Evolutionary conservation across 2,888 invertebrate genomes (phyloP).

Genomic region (Dendrolimus pini): DNA sequence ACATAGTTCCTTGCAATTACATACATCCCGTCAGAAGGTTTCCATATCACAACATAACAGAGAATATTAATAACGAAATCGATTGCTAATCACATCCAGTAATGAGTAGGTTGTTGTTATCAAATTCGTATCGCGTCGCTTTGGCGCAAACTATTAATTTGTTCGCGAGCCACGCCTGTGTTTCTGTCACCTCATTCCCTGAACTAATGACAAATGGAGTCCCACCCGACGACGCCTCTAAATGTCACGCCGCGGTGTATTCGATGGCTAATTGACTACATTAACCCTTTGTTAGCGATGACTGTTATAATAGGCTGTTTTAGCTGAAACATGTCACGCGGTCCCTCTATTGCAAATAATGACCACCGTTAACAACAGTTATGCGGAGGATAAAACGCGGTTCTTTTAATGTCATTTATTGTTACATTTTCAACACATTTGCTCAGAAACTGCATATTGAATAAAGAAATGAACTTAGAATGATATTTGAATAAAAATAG

Average conservation of each 20-base stretch:
- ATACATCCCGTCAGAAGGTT: too few relatives aligned
- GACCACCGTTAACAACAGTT: background rate
- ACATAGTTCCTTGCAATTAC: too few relatives aligned
- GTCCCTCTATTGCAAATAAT: background rate
- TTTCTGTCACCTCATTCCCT: conserved; percentile 67
- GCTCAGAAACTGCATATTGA: too few relatives aligned
- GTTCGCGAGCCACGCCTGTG: conserved; percentile 57
- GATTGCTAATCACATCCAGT: background rate
- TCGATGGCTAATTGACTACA: conserved; percentile 67
- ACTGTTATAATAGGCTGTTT: conserved; percentile 45
- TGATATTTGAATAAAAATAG: too few relatives aligned
- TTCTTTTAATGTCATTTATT: background rate
- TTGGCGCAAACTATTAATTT: conserved; percentile 47
- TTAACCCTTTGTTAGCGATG: conserved; percentile 57
- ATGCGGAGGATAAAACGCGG: background rate
- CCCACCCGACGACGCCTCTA: conserved; percentile 46
- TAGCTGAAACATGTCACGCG: conserved; percentile 40
- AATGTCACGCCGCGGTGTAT: conserved; percentile 56
- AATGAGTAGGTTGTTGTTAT: background rate
- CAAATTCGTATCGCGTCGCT: conserved; percentile 15
- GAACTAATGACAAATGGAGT: conserved; percentile 73
- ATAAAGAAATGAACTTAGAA: too few relatives aligned
- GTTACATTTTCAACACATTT: too few relatives aligned
- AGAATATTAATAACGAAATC: too few relatives aligned
- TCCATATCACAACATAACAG: too few relatives aligned